A percentile compares a stretch with the other conserved stretches of the same genome.
Conservation (phyloP, 2,797 vertebrate species). For the Darevskia nairensis region DNA sequence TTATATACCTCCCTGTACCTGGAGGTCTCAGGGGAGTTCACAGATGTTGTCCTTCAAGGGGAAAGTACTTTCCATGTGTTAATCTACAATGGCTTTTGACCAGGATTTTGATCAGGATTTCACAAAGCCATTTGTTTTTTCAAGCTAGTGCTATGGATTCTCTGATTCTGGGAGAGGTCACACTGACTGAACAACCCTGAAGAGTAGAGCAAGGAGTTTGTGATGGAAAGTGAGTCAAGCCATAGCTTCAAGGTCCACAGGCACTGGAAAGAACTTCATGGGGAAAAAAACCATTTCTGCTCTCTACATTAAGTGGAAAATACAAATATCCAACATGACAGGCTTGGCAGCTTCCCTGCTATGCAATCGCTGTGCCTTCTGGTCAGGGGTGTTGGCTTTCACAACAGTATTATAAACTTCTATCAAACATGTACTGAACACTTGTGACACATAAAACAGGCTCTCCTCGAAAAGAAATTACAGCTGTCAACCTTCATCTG, state of each 20-base stretch:
- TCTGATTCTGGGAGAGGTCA: constrained; percentile 56
- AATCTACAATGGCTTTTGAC: constrained; percentile 4
- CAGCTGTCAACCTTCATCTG: constrained; percentile 83
- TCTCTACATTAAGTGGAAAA: constrained; percentile 66
- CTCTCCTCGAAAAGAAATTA: constrained; percentile 85
- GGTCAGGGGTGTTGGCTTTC: constrained; percentile 75
- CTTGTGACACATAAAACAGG: constrained; percentile 87
- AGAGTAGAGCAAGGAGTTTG: constrained; percentile 34
- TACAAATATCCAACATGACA: constrained; percentile 81
- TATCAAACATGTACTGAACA: constrained; percentile 81
- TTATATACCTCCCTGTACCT: no score
- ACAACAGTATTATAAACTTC: constrained; percentile 80
- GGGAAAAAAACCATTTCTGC: constrained; percentile 61
- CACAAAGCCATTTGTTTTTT: constrained; percentile 6
- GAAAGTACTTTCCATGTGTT: constrained; percentile 20
- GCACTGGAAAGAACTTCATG: constrained; percentile 61
- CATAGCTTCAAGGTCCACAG: constrained; percentile 38
- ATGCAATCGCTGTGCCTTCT: constrained; percentile 72
- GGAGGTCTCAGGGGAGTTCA: no score
- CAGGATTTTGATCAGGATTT: constrained; percentile 32
- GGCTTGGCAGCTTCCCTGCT: constrained; percentile 78
- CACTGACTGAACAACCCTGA: neutral
- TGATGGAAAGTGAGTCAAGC: constrained; percentile 61
- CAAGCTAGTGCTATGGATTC: constrained; percentile 26
- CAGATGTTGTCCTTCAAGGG: neutral